Evolutionary conservation across 2,113 vertebrate species (phyloP), one percentile per base, ranked within the genome.

Genomic region (Vicugna pacos): DNA sequence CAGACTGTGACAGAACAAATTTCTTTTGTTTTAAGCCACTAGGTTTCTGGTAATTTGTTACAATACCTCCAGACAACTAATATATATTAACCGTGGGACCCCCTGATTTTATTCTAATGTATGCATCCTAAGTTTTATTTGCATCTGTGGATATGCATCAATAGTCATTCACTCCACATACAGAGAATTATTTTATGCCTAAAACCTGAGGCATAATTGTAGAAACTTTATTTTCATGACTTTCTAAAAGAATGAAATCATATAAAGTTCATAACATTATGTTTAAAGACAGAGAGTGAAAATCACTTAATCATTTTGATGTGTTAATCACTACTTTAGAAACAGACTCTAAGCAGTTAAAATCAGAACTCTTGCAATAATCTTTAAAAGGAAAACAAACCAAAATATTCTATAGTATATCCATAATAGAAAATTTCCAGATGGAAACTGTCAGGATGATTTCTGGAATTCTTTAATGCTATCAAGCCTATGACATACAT

Each of bases 381-480:
- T 2, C 3, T 87, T 88, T 17, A 9, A 83, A 89, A 92, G 84
- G 48, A 80, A 86, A 73, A 75, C 13, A 46, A 62, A 38, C 1
- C 38, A 64, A 94, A 93, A 28, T 93, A 52, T 67, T 72, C 22
- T 32, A 26, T 11, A 50, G 5, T 64, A 46, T 79, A 42, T 48
- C 3, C 1, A 35, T 64, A 89, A 79, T 48, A 92, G 26, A 75
- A 24, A n/a, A 93, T 81, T 91, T 89, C 42, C n/a, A 90, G 38
- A 79, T 92, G 50, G 52, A 90, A 62, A 67, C 7, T 84, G 10
- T 13, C 48, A 82, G 13, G 46, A 90, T 62, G 80, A 65, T 80
- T 96, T 93, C 52, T 24, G 91, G 50, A 82, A 87, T 81, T 77
- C 16, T 56, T 88, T 80, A 96, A 91, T 90, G 12, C 13, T 58